A percentile compares a stretch with the other conserved stretches of the same genome.
These are phyloP conservation scores for Sylvia borin DNA, from an alignment of 2,797 vertebrate genomes.

Conservation along the genomic window DNA sequence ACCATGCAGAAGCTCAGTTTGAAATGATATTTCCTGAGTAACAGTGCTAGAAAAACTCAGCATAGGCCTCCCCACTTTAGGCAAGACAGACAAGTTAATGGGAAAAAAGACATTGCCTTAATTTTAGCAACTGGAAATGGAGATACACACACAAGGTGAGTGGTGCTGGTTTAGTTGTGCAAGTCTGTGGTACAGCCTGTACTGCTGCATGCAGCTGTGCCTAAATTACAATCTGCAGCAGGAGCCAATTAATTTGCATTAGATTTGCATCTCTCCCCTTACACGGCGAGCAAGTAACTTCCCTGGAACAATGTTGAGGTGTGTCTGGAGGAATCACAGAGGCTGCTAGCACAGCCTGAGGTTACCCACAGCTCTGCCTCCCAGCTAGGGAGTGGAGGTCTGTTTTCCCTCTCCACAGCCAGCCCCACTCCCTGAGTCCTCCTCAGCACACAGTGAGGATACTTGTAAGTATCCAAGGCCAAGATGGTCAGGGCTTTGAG, in stretches of 20 bases:
- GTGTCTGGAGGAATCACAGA: background rate
- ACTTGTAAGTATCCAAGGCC: background rate
- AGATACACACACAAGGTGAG: background rate
- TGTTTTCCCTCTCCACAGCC: rapidly evolving
- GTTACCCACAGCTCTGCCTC: background rate
- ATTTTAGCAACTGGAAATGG: background rate
- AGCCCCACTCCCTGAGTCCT: background rate
- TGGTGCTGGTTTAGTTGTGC: background rate
- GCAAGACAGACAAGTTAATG: background rate
- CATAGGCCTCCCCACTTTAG: background rate
- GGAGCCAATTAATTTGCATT: background rate
- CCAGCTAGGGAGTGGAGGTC: background rate
- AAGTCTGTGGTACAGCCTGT: background rate
- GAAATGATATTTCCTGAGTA: background rate
- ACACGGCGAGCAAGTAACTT: background rate
- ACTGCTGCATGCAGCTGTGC: background rate
- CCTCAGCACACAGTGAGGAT: background rate
- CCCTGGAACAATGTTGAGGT: background rate
- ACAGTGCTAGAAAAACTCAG: background rate
- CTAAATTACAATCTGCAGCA: background rate
- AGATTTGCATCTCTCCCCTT: background rate
- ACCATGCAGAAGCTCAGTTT: background rate
- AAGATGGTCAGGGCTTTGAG: background rate
- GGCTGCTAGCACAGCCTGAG: background rate
- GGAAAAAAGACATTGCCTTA: background rate